These are phyloP conservation scores for Dicranocentrus wangi DNA, from an alignment of 2,888 invertebrate genomes.

Conservation along the genomic window DNA sequence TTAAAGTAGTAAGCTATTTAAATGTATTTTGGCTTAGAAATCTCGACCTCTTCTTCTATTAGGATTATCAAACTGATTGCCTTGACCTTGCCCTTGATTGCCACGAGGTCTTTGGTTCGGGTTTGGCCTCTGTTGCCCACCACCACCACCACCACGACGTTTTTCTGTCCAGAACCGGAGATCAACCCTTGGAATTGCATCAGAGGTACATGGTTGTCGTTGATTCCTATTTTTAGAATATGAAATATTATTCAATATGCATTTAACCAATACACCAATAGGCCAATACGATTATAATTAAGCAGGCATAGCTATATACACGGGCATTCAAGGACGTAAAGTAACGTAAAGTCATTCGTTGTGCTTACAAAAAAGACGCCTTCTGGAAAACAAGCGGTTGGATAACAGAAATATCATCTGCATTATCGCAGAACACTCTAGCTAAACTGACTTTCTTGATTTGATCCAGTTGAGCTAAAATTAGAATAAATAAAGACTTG, in stretches of 20 bases:
- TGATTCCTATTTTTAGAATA: constrained; percentile 74
- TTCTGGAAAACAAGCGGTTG: constrained; percentile 75
- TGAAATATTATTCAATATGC: constrained; percentile 8
- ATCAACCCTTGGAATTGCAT: constrained; percentile 74
- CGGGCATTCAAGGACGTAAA: no score
- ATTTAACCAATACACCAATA: background rate
- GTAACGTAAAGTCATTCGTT: no score
- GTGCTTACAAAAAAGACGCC: constrained; percentile 75
- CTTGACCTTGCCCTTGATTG: constrained; percentile 34
- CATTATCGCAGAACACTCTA: constrained; percentile 84
- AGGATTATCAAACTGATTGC: constrained; percentile 33
- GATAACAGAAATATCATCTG: constrained; percentile 80
- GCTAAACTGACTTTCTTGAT: constrained; percentile 82
- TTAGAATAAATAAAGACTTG: background rate
- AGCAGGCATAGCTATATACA: background rate
- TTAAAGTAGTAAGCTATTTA: constrained; percentile 17
- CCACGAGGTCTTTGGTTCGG: constrained; percentile 37
- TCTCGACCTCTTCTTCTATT: constrained; percentile 47
- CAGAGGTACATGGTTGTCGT: constrained; percentile 74
- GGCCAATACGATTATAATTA: background rate
- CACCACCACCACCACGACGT: constrained; percentile 24
- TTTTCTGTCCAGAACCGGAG: constrained; percentile 75
- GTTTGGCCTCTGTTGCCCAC: background rate
- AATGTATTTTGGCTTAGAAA: constrained; percentile 1
- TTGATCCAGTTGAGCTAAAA: constrained; percentile 81